Evolutionary conservation across 2,797 vertebrate genomes (phyloP).

Genomic region (Cossypha heuglini): DNA sequence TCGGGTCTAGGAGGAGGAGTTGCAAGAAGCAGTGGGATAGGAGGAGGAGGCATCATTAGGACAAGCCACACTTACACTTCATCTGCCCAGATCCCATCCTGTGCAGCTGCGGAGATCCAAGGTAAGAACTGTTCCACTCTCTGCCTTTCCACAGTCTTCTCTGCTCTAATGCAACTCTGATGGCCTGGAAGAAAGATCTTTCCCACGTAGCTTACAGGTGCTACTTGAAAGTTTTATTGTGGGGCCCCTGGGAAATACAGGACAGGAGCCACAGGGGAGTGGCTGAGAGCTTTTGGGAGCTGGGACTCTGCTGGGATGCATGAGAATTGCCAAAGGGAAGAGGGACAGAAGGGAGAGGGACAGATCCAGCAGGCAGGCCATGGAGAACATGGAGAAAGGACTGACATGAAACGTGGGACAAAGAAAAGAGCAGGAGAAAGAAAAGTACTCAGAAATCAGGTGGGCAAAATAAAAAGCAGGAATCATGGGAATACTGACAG

Average conservation of each 20-base stretch:
- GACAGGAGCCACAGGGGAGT: background rate
- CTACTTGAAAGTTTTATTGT: background rate
- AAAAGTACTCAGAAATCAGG: background rate
- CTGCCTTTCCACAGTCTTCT: background rate
- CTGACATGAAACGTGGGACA: background rate
- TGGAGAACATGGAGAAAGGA: background rate
- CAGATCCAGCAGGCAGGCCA: background rate
- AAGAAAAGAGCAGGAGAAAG: background rate
- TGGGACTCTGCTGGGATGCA: background rate
- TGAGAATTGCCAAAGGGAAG: background rate
- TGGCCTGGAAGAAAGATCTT: background rate
- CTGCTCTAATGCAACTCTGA: background rate
- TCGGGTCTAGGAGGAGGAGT: conserved; percentile 46
- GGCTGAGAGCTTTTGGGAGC: background rate
- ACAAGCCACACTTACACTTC: conserved; percentile 48
- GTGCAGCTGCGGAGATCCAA: conserved; percentile 50
- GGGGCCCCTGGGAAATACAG: background rate
- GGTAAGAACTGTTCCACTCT: conserved; percentile 1
- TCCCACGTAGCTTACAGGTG: fast-evolving
- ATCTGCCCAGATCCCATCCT: conserved; percentile 41
- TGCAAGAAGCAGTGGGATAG: conserved; percentile 47
- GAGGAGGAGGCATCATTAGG: conserved; percentile 44
- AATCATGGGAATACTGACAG: background rate
- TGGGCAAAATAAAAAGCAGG: no score
- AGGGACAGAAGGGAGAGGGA: background rate